Evolutionary conservation across 2,888 invertebrate species (phyloP).

Genomic region (Phaonia tiefii): DNA sequence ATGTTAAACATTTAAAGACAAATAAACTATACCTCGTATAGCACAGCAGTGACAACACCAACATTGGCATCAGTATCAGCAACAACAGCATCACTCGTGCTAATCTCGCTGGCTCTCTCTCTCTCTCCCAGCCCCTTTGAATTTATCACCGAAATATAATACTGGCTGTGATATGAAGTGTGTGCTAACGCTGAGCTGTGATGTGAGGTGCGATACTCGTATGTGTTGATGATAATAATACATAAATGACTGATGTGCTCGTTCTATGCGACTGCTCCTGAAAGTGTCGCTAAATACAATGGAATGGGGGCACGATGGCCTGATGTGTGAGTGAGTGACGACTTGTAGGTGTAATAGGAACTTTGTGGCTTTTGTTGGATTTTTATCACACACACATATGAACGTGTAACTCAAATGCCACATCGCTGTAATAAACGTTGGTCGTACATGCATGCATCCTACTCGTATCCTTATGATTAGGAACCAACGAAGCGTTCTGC

Average conservation of each 20-base stretch:
- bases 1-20: conserved; percentile 62
- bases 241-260: conserved; percentile 9
- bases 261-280: too few relatives aligned
- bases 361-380: not conserved
- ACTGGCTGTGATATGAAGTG: not conserved
- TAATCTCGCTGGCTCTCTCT: conserved; percentile 5
- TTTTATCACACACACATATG: not conserved
- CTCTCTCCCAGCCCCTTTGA: not conserved
- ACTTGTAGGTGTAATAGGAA: conserved; percentile 30
- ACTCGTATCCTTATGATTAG: not conserved
- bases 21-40: conserved; percentile 56
- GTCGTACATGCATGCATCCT: not conserved
- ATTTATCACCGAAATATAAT: not conserved
- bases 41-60: conserved; percentile 25
- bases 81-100: conserved; percentile 25
- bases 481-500: not conserved
- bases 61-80: conserved; percentile 4
- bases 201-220: not conserved
- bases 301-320: not conserved
- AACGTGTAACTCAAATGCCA: not conserved
- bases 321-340: conserved; percentile 24
- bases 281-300: not conserved
- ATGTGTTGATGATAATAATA: conserved; percentile 14
- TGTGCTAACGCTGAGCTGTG: not conserved
- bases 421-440: not conserved